Evolutionary conservation across 2,797 vertebrate genomes (phyloP).

Genomic region (Chaunax sp.): DNA sequence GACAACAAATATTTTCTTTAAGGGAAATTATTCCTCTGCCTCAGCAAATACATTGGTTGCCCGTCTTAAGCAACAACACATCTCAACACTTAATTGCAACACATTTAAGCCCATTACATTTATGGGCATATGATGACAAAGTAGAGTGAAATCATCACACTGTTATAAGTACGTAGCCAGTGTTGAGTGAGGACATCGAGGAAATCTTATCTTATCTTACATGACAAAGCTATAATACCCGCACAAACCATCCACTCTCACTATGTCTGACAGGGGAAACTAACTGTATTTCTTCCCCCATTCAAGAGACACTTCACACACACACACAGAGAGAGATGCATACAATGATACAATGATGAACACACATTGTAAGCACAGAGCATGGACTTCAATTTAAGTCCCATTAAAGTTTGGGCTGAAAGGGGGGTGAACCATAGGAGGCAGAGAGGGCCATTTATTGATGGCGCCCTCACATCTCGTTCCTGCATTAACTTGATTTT

Average conservation of each 20-base stretch:
- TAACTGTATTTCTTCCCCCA: conserved; percentile 30
- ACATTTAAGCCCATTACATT: conserved; percentile 20
- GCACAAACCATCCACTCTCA: conserved; percentile 29
- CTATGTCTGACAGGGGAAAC: conserved; percentile 25
- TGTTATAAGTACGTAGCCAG: neutral
- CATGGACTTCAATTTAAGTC: conserved; percentile 80
- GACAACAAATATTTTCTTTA: conserved; percentile 22
- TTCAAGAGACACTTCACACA: conserved; percentile 32
- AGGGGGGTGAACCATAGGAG: conserved; percentile 78
- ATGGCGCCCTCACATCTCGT: conserved; percentile 96
- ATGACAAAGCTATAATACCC: conserved; percentile 10
- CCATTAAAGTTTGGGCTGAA: conserved; percentile 83
- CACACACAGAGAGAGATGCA: conserved; percentile 41
- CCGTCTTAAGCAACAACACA: neutral
- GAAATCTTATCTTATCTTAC: conserved; percentile 9
- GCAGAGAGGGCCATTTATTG: conserved; percentile 92
- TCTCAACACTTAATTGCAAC: conserved; percentile 6
- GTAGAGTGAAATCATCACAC: conserved; percentile 12
- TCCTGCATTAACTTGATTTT: conserved; percentile 99
- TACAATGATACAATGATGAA: conserved; percentile 17
- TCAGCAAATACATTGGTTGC: neutral
- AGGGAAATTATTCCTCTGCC: conserved; percentile 7
- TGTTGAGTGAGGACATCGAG: conserved; percentile 1
- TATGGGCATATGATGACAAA: conserved; percentile 19
- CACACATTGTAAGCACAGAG: conserved; percentile 53